Base-by-base conservation (phyloP, 2,888 invertebrate genomes). In the Ophion ellenae region DNA sequence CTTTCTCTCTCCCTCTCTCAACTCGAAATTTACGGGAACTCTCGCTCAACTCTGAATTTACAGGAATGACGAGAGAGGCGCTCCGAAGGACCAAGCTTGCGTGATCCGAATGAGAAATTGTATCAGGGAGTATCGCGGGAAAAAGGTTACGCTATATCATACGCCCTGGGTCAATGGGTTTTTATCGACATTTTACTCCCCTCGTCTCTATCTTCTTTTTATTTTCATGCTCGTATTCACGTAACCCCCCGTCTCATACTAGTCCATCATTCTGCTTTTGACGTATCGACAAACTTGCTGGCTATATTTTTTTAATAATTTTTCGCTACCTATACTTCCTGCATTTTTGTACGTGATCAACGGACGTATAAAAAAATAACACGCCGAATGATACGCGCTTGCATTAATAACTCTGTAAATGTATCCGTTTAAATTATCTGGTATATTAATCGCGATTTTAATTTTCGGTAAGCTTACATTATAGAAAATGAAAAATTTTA, bases 91-190 rank as follows among this genome's bases (percentile, higher is more conserved):
- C 76, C 76, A 75, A 10, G 28, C 28, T 57, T 77, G 81, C 84
- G 84, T 84, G 84, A 84, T 81, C 59, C 84, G 84, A 84, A 77
- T 84, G 61, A 66, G 66, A 81, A 84, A 77, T 84, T 45, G 73
- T 75, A 84, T 84, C 77, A 73, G 69, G 40, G 5, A 24, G 80
- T 84, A 81, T 84, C 71, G 81, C 71, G 81, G 81, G 73, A 40
- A 69, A 76, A 84, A 81, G 59, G 80, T 36, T 40, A 64, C 32
- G 76, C 80, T 84, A 80, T 73, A 73, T 76, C 66, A 59, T 47
- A 36, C 32, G 28, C 69, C 47, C 45, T 53, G 32, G 70, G 47
- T 63, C 71, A 66, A 10, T 61, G n/a, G 67, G 76, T 84, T 81
- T 84, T 84, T 81, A 84, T 84, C 59, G 84, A 81, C 66, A 84